Base-by-base conservation (phyloP, 2,888 invertebrate species). In the Drosophila anomelani region DNA sequence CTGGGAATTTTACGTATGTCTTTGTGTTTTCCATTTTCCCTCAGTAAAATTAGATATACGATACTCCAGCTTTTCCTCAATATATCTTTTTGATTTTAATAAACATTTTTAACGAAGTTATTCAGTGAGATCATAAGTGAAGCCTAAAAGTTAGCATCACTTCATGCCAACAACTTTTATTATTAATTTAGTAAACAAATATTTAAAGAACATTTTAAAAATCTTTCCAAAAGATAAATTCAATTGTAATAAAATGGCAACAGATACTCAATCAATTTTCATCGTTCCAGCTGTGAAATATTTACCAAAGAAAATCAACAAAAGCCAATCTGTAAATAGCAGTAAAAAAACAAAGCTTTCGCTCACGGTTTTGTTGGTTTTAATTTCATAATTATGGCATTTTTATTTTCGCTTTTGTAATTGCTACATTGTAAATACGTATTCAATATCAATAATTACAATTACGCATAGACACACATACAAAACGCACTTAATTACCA, bases 361-460 rank as follows among this genome's bases (percentile, higher is more conserved):
- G 51, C 46, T 10, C n/a, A 26, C n/a, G 13, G 38, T 57, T 32
- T 63, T 73, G 46, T 61, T 66, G 61, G 72, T 82, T 78, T 79
- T 76, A 79, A 78, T 76, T 87, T 83, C 86, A 88, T 90, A 90
- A 86, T 90, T 90, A 90, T 90, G 88, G 89, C 89, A 85, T 88
- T 90, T 70, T 81, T 72, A 56, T 84, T 87, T 78, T 80, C 84
- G 86, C 82, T 78, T 71, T 75, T 80, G 80, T 77, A 78, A 86
- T 84, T 88, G 81, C 84, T 88, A 85, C 84, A 85, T 88, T 88
- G 79, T 88, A 84, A 79, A 84, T 88, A 83, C 62, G 82, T 76
- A 78, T 86, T 84, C 73, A 84, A 85, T 85, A 85, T 88, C 88
- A 85, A 84, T 85, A 85, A 88, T 85, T 86, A 88, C 82, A 85